Evolutionary conservation across 2,888 invertebrate genomes (phyloP), one percentile per base, ranked within the genome.

Genomic region (Temnothorax unifasciatus): DNA sequence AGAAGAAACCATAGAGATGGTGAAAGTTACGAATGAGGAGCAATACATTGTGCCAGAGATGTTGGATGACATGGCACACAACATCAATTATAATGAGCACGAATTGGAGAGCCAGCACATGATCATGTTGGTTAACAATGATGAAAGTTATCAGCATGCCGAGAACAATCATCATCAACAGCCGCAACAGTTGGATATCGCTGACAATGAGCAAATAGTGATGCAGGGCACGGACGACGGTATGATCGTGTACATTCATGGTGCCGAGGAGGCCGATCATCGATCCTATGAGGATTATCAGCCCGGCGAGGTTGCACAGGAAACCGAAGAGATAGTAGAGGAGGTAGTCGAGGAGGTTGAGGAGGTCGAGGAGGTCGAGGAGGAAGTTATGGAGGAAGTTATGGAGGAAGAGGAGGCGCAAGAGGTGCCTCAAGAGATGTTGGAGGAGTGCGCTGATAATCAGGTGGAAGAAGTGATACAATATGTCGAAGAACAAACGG

Each of bases 401-500:
- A 93, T 94, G 84, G 90, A 91, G 38, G 66, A 76, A 8, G 92
- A 90, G 3, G 89, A 85, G 29, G 85, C 89, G 75, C 79, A 89
- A 85, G 86, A 93, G 63, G 92, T 92, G 66, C 86, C 91, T 63
- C 85, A 90, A 18, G 82, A 91, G 44, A 82, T 91, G 0, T 76
- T 92, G 8, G 91, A 91, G 25, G 91, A 93, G 29, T 87, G 85
- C 4, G 90, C 88, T 38, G 89, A 85, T 1, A 91, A 92, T 66
- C 92, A 93, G 9, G 91, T 92, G 13, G 93, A 94, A 29, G 94
- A 94, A 73, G 92, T 93, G 1, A 93, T 94, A 84, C 94, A 94
- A 44, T 95, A 95, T 52, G 94, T 95, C 3, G 94, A 94, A 82
- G 94, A 95, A 85, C 94, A 95, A 88, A 95, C 95, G 21, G 93